These are phyloP conservation scores for Helarctos malayanus DNA, from an alignment of 2,797 vertebrate genomes.

Conservation along the genomic window DNA sequence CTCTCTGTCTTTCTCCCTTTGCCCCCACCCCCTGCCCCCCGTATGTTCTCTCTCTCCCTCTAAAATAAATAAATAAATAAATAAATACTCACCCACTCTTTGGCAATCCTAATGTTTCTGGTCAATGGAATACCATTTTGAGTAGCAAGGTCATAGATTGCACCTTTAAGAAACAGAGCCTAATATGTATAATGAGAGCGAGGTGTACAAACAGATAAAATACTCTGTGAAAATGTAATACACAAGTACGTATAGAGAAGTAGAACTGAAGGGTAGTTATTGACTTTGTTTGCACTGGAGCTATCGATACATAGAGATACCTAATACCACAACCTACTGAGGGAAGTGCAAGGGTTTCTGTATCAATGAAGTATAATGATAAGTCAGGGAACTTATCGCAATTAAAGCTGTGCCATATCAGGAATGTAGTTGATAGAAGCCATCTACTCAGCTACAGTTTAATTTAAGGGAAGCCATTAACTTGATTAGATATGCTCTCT, in stretches of 20 bases:
- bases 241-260: background rate
- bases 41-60: too few relatives aligned
- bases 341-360: fast-evolving
- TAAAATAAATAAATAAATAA: too few relatives aligned
- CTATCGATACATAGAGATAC: background rate
- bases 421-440: background rate
- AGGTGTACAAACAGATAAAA: background rate
- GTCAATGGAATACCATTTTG: background rate
- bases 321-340: background rate
- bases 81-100: background rate
- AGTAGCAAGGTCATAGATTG: background rate
- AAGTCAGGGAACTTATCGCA: background rate
- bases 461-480: background rate
- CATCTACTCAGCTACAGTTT: background rate
- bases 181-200: background rate
- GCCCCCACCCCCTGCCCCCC: fast-evolving
- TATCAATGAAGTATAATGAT: too few relatives aligned
- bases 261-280: background rate
- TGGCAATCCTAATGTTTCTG: background rate
- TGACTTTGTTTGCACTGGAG: background rate
- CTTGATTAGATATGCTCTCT: background rate
- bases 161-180: background rate
- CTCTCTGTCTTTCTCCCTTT: background rate
- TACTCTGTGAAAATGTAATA: background rate
- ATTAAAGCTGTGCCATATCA: background rate